These are phyloP conservation scores for Eubasilissa regina DNA, from an alignment of 1,140 invertebrate species.

Conservation along the genomic window DNA sequence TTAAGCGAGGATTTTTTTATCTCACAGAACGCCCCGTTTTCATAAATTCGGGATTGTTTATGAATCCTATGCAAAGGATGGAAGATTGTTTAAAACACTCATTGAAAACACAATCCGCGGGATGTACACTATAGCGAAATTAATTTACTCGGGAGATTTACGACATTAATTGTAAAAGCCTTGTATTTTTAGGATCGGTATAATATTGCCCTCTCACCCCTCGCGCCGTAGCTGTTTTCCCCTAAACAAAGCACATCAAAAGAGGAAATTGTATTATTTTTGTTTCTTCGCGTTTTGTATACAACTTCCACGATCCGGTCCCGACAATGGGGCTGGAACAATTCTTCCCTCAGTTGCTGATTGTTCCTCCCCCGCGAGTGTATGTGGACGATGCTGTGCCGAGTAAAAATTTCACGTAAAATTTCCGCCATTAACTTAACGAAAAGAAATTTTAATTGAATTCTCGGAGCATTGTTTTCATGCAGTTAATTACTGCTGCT, in stretches of 20 bases:
- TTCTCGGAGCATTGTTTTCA: conserved; percentile 11
- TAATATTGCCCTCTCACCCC: conserved; percentile 21
- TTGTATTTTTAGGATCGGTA: conserved; percentile 37
- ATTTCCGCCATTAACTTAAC: conserved; percentile 1
- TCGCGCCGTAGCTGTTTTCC: neutral
- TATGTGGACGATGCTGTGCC: conserved; percentile 6
- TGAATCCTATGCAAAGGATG: neutral
- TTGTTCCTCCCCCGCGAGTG: conserved; percentile 24
- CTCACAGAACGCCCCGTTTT: neutral
- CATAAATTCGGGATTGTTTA: neutral
- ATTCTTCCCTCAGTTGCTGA: conserved; percentile 29
- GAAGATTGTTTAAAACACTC: neutral
- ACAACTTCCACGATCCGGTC: conserved; percentile 5
- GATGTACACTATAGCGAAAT: neutral
- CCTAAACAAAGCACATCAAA: conserved; percentile 41
- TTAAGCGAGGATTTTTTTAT: neutral
- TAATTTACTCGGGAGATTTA: conserved; percentile 26
- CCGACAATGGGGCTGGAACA: conserved; percentile 10
- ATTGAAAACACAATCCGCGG: neutral
- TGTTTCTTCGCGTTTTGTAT: conserved; percentile 37
- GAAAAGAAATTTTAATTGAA: conserved; percentile 38
- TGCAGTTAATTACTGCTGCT: conserved; percentile 30
- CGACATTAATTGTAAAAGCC: conserved; percentile 30
- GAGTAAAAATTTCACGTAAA: neutral
- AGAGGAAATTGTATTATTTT: conserved; percentile 41